Conservation (phyloP, 1,140 invertebrate genomes). For the Druon quercuslanigerum region DNA sequence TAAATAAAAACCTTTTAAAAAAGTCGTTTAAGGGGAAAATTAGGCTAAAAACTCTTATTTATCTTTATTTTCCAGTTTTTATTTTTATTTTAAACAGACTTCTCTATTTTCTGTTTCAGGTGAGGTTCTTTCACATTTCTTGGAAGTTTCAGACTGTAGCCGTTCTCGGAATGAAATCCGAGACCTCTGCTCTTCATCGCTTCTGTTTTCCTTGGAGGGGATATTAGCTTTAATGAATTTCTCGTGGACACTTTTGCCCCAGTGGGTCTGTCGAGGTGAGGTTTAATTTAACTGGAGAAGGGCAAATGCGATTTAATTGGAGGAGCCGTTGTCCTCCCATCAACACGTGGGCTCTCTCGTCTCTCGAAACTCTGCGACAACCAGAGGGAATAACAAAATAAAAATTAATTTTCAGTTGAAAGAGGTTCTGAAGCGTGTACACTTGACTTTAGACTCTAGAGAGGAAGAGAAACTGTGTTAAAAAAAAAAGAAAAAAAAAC, state of each 20-base stretch:
- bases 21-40: too few species aligned
- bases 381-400: background rate
- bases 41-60: background rate
- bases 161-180: slow-evolving; percentile 12
- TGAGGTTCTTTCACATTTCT: background rate
- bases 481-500: background rate
- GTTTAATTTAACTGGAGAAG: slow-evolving; percentile 35
- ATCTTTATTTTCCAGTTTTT: background rate
- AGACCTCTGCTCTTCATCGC: slow-evolving; percentile 7
- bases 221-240: slow-evolving; percentile 37
- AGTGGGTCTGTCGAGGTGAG: slow-evolving; percentile 22
- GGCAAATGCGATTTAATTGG: slow-evolving; percentile 31
- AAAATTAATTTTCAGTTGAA: too few species aligned
- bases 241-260: slow-evolving; percentile 9
- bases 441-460: background rate
- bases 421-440: too few species aligned
- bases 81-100: background rate
- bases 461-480: slow-evolving; percentile 1
- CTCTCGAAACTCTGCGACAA: background rate
- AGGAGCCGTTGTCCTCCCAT: slow-evolving; percentile 25
- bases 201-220: slow-evolving; percentile 21
- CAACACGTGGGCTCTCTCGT: background rate
- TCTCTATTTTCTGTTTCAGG: slow-evolving; percentile 9
- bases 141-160: background rate
- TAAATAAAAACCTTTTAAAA: too few species aligned